A percentile compares a stretch with the other conserved stretches of the same genome.
Evolutionary conservation across 2,888 invertebrate species (phyloP).

Genomic region (Taenaris catops): DNA sequence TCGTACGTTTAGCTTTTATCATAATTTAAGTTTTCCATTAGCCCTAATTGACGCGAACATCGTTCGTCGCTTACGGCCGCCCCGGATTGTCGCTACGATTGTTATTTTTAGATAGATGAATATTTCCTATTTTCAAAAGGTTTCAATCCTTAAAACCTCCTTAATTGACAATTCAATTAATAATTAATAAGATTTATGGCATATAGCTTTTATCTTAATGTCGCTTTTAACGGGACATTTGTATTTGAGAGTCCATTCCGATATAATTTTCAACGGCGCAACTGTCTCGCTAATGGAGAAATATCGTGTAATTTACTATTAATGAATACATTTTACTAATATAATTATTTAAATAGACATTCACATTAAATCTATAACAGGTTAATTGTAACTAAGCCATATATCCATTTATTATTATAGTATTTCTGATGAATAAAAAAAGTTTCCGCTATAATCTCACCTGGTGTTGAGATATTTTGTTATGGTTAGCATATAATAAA

Average conservation of each 20-base stretch:
- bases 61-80: constrained; percentile 74
- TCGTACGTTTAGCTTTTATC: constrained; percentile 72
- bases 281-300: constrained; percentile 66
- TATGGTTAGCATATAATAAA: no score
- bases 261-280: constrained; percentile 58
- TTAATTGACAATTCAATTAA: constrained; percentile 74
- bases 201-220: constrained; percentile 73
- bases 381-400: no score
- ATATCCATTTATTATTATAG: no score
- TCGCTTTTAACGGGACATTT: constrained; percentile 67
- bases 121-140: constrained; percentile 68
- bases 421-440: no score
- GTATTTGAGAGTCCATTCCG: constrained; percentile 63
- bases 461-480: no score
- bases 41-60: constrained; percentile 77
- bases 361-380: no score
- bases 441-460: no score
- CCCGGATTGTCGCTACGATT: constrained; percentile 58
- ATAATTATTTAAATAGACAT: constrained; percentile 33
- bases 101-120: constrained; percentile 73
- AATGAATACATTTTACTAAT: constrained; percentile 54
- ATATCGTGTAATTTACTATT: constrained; percentile 60
- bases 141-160: constrained; percentile 51
- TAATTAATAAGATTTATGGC: constrained; percentile 73
- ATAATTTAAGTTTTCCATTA: constrained; percentile 80